These are phyloP conservation scores for Euphydryas editha DNA, from an alignment of 2,888 invertebrate genomes.

Conservation along the genomic window DNA sequence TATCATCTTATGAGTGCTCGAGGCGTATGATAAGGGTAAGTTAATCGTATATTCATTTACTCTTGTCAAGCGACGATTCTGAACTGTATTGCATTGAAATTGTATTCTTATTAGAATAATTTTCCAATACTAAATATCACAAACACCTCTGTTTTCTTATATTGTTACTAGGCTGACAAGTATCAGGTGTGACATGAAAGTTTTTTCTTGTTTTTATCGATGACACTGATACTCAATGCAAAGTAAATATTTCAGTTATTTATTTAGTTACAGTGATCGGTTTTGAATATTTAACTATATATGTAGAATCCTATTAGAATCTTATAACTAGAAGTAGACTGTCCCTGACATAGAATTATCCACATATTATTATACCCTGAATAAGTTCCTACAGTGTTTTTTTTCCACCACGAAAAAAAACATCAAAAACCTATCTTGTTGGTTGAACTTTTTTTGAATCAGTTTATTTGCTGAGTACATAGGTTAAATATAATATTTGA, in stretches of 20 bases:
- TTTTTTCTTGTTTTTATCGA: slow-evolving; percentile 36
- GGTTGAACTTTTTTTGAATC: background rate
- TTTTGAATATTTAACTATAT: slow-evolving; percentile 33
- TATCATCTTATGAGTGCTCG: slow-evolving; percentile 68
- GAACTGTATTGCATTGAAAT: slow-evolving; percentile 49
- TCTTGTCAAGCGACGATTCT: slow-evolving; percentile 56
- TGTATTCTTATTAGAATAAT: slow-evolving; percentile 45
- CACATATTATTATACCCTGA: slow-evolving; percentile 1
- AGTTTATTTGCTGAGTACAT: no score
- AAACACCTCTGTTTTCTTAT: slow-evolving; percentile 3
- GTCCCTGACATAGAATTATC: background rate
- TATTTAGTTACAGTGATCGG: slow-evolving; percentile 39
- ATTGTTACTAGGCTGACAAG: background rate
- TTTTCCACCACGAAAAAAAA: background rate
- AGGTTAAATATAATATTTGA: background rate
- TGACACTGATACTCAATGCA: slow-evolving; percentile 37
- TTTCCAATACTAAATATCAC: slow-evolving; percentile 31
- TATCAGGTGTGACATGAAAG: slow-evolving; percentile 24
- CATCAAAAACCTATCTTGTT: background rate
- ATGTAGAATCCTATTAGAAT: slow-evolving; percentile 33
- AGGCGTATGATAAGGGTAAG: slow-evolving; percentile 79
- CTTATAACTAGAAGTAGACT: background rate
- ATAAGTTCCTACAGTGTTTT: background rate
- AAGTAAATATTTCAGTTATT: slow-evolving; percentile 35
- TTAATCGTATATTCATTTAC: slow-evolving; percentile 55